Evolutionary conservation across 1,140 invertebrate species (phyloP).

Genomic region (Mamestra configurata): DNA sequence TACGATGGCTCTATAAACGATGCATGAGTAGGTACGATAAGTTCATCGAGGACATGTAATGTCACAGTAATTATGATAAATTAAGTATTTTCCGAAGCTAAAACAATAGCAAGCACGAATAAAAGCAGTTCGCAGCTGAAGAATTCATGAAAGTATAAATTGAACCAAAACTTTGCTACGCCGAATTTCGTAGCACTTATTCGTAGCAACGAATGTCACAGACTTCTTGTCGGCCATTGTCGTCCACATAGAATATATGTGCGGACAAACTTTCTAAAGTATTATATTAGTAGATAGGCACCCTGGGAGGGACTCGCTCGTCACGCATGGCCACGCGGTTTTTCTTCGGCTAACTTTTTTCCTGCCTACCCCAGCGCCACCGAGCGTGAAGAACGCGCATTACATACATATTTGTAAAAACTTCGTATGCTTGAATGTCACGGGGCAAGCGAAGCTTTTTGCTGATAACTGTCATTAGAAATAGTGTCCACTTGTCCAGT

Average conservation of each 20-base stretch:
- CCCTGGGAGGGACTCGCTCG: background rate
- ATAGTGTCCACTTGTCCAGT: background rate
- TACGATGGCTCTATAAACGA: too few species aligned
- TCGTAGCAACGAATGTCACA: background rate
- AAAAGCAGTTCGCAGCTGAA: background rate
- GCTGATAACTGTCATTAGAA: constrained; percentile 12
- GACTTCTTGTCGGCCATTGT: background rate
- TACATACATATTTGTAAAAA: background rate
- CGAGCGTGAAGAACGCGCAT: constrained; percentile 1
- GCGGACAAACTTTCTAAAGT: background rate
- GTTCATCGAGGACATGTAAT: background rate
- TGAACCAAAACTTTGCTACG: background rate
- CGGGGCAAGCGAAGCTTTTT: background rate
- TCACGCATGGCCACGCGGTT: constrained; percentile 3
- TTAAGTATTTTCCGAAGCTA: background rate
- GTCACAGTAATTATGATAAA: background rate
- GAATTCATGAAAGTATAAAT: background rate
- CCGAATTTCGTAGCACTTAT: constrained; percentile 1
- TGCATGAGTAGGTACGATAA: too few species aligned
- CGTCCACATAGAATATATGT: background rate
- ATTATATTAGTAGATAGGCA: background rate
- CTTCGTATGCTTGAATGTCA: constrained; percentile 20
- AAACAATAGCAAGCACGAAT: background rate
- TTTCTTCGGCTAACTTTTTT: background rate
- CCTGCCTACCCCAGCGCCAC: background rate